phyloP scores from a whole-genome alignment of 2,797 vertebrate species.

The Propithecus perrieri region DNA sequence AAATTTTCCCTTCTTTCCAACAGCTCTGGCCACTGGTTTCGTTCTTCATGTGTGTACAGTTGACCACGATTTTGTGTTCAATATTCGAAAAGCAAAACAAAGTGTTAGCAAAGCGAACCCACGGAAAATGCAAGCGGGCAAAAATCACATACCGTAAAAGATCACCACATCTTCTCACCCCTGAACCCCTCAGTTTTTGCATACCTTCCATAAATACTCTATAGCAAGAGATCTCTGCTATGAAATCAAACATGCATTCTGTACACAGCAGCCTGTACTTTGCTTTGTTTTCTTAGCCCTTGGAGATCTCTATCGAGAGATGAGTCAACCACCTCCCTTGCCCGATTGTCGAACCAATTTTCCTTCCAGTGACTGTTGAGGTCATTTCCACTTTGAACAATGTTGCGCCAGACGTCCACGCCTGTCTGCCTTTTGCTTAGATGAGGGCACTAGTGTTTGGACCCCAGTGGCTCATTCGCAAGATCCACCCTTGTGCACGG shows the following conservation, averaged over 20 bases:
- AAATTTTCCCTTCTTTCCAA: conserved; percentile 62
- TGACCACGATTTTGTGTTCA: neutral
- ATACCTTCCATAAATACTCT: neutral
- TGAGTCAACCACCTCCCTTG: neutral
- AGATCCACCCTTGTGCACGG: fast-evolving
- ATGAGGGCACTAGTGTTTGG: neutral
- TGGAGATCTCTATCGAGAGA: neutral
- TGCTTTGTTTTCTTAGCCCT: neutral
- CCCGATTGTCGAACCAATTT: neutral
- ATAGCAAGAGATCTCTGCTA: neutral
- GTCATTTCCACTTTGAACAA: neutral
- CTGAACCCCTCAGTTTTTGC: neutral
- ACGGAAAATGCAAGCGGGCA: conserved; percentile 33
- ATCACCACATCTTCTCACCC: neutral
- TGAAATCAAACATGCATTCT: neutral
- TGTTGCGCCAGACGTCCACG: neutral
- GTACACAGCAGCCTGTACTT: neutral
- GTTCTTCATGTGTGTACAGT: neutral
- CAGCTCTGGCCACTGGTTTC: conserved; percentile 26
- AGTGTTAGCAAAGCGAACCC: neutral
- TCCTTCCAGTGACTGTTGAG: neutral
- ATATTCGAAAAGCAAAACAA: conserved; percentile 4
- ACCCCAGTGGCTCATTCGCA: neutral
- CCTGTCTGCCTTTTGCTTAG: neutral
- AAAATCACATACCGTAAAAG: neutral